phyloP scores from a whole-genome alignment of 2,113 vertebrate species.

The Carlito syrichta region DNA sequence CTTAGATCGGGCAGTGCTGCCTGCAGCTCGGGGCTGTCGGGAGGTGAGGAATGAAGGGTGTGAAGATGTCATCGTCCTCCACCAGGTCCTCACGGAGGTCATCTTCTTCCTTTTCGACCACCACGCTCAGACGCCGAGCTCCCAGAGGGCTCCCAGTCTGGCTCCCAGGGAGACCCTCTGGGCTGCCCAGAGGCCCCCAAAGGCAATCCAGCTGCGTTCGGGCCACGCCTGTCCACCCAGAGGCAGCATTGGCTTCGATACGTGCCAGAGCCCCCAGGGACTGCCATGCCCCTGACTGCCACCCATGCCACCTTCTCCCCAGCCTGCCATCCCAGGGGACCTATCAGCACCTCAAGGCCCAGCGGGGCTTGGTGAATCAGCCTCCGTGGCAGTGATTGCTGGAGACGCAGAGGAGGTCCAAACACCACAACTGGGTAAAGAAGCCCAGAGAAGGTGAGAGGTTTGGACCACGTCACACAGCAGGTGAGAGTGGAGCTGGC shows the following conservation, averaged over 20 bases:
- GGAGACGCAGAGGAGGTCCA: background rate
- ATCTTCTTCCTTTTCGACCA: background rate
- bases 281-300: background rate
- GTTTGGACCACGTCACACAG: background rate
- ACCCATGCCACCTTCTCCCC: no score
- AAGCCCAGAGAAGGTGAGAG: background rate
- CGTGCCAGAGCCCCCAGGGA: background rate
- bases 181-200: background rate
- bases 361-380: background rate
- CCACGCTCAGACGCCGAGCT: no score
- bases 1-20: background rate
- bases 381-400: background rate
- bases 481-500: background rate
- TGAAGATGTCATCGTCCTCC: background rate
- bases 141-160: background rate
- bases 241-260: background rate
- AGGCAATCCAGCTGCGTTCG: background rate
- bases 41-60: background rate
- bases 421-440: background rate
- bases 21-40: background rate
- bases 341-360: conserved; percentile 41
- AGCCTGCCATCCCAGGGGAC: no score
- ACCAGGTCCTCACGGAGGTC: background rate
- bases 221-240: background rate
- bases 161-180: background rate